A percentile compares a stretch with the other conserved stretches of the same genome.
Conservation (phyloP, 2,113 vertebrate genomes). For the Paedocypris sp. region DNA sequence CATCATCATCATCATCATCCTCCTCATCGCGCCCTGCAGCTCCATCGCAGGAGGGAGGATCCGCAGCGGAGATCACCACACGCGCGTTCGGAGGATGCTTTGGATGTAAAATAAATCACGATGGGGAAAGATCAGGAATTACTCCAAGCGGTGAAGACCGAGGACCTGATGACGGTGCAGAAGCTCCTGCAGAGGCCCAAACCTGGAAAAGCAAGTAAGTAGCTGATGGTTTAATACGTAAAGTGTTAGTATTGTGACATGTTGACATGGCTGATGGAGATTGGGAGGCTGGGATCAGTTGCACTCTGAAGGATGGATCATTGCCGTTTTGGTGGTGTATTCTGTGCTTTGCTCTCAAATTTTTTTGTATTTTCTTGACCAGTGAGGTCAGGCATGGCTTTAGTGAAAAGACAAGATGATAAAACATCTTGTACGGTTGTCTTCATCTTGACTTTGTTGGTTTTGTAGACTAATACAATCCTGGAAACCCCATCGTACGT, state of each 20-base stretch:
- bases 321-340: no score
- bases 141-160: slow-evolving; percentile 93
- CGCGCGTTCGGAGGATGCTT: slow-evolving; percentile 59
- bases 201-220: slow-evolving; percentile 90
- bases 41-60: slow-evolving; percentile 39
- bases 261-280: neutral
- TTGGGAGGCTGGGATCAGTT: neutral
- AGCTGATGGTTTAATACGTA: neutral
- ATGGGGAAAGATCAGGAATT: slow-evolving; percentile 97
- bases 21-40: slow-evolving; percentile 38
- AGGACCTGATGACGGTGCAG: slow-evolving; percentile 88
- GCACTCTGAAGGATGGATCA: neutral
- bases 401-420: no score
- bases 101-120: slow-evolving; percentile 61
- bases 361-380: no score
- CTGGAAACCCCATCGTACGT: no score
- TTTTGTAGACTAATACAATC: no score
- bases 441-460: no score
- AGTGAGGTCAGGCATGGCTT: no score
- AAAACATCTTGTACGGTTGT: no score
- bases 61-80: slow-evolving; percentile 39
- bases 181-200: slow-evolving; percentile 93
- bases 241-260: neutral
- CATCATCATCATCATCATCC: slow-evolving; percentile 26
- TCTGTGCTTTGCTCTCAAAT: no score